Evolutionary conservation across 2,113 vertebrate genomes (phyloP).

Genomic region (Tupaia tana): DNA sequence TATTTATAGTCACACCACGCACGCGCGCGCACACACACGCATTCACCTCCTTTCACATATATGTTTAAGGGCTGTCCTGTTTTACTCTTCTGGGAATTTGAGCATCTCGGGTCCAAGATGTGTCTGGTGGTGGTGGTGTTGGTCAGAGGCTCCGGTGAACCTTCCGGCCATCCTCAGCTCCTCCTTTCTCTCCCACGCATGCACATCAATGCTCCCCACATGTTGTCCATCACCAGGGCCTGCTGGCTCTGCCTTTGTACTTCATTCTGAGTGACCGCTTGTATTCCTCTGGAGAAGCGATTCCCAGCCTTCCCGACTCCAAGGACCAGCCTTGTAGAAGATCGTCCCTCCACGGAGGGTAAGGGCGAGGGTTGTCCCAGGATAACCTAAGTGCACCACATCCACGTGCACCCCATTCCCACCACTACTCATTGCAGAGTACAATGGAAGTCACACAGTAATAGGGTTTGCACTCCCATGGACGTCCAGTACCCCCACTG

Average conservation of each 20-base stretch:
- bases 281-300: background rate
- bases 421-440: no score
- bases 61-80: background rate
- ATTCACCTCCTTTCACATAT: background rate
- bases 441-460: no score
- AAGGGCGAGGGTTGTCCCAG: no score
- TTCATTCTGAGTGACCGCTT: background rate
- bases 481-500: no score
- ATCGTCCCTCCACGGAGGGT: no score
- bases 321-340: no score
- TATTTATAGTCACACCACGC: background rate
- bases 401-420: no score
- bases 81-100: conserved; percentile 17
- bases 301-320: no score
- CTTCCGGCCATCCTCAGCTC: background rate
- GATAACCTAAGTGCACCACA: no score
- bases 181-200: background rate
- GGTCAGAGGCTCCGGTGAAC: background rate
- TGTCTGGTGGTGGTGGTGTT: background rate
- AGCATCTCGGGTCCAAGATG: background rate
- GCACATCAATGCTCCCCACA: background rate
- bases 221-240: background rate
- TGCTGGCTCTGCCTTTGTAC: background rate
- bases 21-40: background rate
- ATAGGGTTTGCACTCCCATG: no score